Evolutionary conservation across 1,140 invertebrate species (phyloP).

Genomic region (Drosophila tsacasi): DNA sequence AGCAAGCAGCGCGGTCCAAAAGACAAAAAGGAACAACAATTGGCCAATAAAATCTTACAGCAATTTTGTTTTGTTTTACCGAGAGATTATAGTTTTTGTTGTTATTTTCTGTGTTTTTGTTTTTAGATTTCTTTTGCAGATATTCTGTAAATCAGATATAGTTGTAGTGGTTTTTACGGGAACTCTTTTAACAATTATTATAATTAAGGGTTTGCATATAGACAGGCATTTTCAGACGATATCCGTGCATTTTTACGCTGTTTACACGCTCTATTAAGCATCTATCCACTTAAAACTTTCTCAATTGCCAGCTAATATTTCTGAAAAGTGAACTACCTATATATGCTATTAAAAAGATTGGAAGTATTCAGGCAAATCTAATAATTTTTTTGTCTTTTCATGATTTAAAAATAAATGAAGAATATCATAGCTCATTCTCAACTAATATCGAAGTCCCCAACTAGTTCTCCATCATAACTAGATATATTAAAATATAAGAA

Average conservation of each 20-base stretch:
- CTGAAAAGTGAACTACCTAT: neutral
- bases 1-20: slow-evolving; percentile 28
- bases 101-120: slow-evolving; percentile 16
- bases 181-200: neutral
- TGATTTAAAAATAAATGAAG: too few species aligned
- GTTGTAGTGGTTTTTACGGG: neutral
- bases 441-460: too few species aligned
- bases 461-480: too few species aligned
- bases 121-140: slow-evolving; percentile 37
- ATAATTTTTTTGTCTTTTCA: too few species aligned
- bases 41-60: slow-evolving; percentile 73
- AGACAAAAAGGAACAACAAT: slow-evolving; percentile 46
- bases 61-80: slow-evolving; percentile 39
- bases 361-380: neutral
- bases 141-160: neutral
- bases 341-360: too few species aligned
- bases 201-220: neutral
- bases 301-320: neutral
- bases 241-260: neutral
- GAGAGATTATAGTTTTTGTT: slow-evolving; percentile 18
- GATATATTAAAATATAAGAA: too few species aligned
- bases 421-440: too few species aligned
- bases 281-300: slow-evolving; percentile 1
- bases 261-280: slow-evolving; percentile 1
- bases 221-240: neutral